Evolutionary conservation across 2,888 invertebrate genomes (phyloP), one percentile per base, ranked within the genome.

Genomic region (Diabrotica balteata): DNA sequence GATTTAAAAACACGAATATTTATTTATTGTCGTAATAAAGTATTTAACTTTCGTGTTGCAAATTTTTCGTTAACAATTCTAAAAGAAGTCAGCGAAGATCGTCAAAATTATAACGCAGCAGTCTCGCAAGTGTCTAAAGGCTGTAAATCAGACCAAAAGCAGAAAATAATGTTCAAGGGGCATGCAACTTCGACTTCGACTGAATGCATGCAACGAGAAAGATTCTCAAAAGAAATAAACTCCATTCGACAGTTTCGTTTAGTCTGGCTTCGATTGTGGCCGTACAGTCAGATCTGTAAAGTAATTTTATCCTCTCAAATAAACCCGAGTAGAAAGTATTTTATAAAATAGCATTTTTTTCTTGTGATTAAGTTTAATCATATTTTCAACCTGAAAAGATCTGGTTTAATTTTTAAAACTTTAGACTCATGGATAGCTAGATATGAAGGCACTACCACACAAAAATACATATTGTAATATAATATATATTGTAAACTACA

Each of bases 81-180:
- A 32, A 63, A 63, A 63, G 44, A 43, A 57, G 10, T 43, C 10
- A 10, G 11, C 22, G 43, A 0, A 60, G 68, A 64, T 57, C 59
- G 59, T 65, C 52, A 65, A 63, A 65, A 68, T 53, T 68, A 68
- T 65, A 68, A 65, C 58, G 59, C 57, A 61, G 54, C 50, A 54
- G 63, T 66, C 61, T 65, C 42, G 50, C 53, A 65, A 68, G 58
- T 59, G 65, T 62, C 59, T 65, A 46, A 62, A 42, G 61, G 17
- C 17, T 50, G 65, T 68, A 68, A 68, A 68, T 68, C 68, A 68
- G 59, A 65, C 52, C 52, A 42, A 43, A 55, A 51, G 51, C 49
- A 59, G 65, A 68, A 63, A 63, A 61, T 68, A 68, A 68, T 68
- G 68, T 65, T 64, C 61, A 49, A 45, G 11, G 47, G 59, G 62